These are phyloP conservation scores for Muschampia plurimacula DNA, from an alignment of 2,888 invertebrate species.

Conservation along the genomic window DNA sequence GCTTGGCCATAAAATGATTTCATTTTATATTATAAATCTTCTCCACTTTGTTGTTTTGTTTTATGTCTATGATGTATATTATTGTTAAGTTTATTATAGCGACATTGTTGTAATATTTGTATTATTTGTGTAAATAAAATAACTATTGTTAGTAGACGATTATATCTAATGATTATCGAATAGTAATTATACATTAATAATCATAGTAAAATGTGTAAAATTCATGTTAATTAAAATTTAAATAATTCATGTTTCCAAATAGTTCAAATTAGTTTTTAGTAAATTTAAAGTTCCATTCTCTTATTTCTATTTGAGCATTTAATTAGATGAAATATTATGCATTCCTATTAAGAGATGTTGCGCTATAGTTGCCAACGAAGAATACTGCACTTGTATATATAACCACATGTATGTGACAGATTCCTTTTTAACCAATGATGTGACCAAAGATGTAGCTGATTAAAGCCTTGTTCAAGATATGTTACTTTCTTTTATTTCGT, in stretches of 20 bases:
- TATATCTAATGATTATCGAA: slow-evolving; percentile 57
- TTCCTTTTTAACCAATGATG: slow-evolving; percentile 87
- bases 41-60: slow-evolving; percentile 73
- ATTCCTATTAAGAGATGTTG: slow-evolving; percentile 64
- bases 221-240: slow-evolving; percentile 57
- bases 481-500: slow-evolving; percentile 54
- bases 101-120: slow-evolving; percentile 81
- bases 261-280: slow-evolving; percentile 77
- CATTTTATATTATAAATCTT: slow-evolving; percentile 45
- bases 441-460: slow-evolving; percentile 88
- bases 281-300: slow-evolving; percentile 52
- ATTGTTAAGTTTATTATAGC: slow-evolving; percentile 77
- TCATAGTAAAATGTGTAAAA: slow-evolving; percentile 66
- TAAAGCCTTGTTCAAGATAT: slow-evolving; percentile 78
- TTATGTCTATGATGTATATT: slow-evolving; percentile 73
- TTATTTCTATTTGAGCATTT: slow-evolving; percentile 64
- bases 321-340: slow-evolving; percentile 61
- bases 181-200: slow-evolving; percentile 58
- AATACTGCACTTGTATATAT: slow-evolving; percentile 53
- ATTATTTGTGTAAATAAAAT: slow-evolving; percentile 81
- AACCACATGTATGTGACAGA: slow-evolving; percentile 61
- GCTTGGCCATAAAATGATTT: slow-evolving; percentile 54
- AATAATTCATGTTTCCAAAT: slow-evolving; percentile 57
- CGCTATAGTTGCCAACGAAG: slow-evolving; percentile 42
- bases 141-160: slow-evolving; percentile 66